These are phyloP conservation scores for Orgyia antiqua DNA, from an alignment of 2,888 invertebrate genomes.

Conservation along the genomic window DNA sequence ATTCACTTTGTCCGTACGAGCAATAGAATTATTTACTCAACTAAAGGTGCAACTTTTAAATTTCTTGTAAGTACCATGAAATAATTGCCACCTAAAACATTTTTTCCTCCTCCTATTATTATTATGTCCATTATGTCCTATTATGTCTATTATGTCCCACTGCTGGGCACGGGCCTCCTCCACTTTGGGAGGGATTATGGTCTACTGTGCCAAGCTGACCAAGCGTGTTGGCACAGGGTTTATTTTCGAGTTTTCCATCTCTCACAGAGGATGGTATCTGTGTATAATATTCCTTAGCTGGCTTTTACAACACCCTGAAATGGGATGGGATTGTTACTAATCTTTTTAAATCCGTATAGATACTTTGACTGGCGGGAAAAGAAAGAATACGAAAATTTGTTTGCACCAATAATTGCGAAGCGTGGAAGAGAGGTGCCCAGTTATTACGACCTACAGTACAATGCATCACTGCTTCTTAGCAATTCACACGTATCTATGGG, in stretches of 20 bases:
- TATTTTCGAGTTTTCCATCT: too few relatives aligned
- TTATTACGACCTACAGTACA: conserved; percentile 22
- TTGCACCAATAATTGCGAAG: conserved; percentile 7
- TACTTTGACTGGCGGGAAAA: conserved; percentile 1
- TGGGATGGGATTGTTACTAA: background rate
- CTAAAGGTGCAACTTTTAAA: conserved; percentile 1
- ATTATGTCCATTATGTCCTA: background rate
- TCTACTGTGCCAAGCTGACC: too few relatives aligned
- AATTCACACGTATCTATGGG: conserved; percentile 19
- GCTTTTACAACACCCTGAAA: background rate
- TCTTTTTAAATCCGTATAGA: too few relatives aligned
- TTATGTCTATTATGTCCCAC: background rate
- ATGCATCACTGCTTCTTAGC: conserved; percentile 25
- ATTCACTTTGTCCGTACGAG: conserved; percentile 14
- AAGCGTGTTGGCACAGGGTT: too few relatives aligned
- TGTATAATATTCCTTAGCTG: background rate
- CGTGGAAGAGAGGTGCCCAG: conserved; percentile 18
- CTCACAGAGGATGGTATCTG: too few relatives aligned
- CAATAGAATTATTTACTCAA: conserved; percentile 10
- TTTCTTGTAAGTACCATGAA: conserved; percentile 7
- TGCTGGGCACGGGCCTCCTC: too few relatives aligned
- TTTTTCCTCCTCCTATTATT: background rate
- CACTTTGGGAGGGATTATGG: too few relatives aligned
- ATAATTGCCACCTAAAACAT: background rate
- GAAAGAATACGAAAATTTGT: conserved; percentile 5